Base-by-base conservation (phyloP, 2,888 invertebrate genomes). In the Gastrophysa polygoni region DNA sequence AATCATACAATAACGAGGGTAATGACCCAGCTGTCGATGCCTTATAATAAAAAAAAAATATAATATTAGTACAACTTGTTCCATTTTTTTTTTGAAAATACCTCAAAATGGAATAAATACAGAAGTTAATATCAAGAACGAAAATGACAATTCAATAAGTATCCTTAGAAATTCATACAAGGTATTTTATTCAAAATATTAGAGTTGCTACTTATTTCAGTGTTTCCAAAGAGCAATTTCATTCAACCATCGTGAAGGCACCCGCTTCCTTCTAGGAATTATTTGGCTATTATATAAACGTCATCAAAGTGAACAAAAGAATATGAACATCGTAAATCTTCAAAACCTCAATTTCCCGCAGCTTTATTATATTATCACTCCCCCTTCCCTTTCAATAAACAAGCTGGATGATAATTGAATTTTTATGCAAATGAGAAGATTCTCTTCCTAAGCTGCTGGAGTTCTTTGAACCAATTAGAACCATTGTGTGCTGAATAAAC, bases 341-440 rank as follows among this genome's bases (percentile, higher is more conserved):
- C 14, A 38, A 38, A 38, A n/a, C 54, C 47, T 34, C 17, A 20
- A 32, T 51, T 38, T 51, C 55, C 58, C 54, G 50, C 49, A 55
- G 48, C 58, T 50, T 63, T 63, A 63, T 63, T 57, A 59, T 46
- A 43, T 47, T 29, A 59, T 51, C 59, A 54, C 56, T 59, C 56
- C 59, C 59, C 47, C 55, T 47, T 59, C 57, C 52, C 24, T 47
- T 46, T 32, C 34, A 38, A 63, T 46, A 29, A 56, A 56, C 54
- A 51, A 59, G 48, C 43, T 17, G 28, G 34, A 51, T 49, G 56
- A 59, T 63, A 59, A 63, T 63, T 46, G 63, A 48, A 17, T 50
- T 63, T 59, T 63, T 59, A 63, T 63, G 63, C 52, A 59, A 56
- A 63, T 63, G 11, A 14, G 14, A 20, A 44, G 14, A 3, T 14